A percentile compares a stretch with the other conserved stretches of the same genome.
Evolutionary conservation across 1,140 invertebrate species (phyloP).

Genomic region (Paraescarpia echinospica): DNA sequence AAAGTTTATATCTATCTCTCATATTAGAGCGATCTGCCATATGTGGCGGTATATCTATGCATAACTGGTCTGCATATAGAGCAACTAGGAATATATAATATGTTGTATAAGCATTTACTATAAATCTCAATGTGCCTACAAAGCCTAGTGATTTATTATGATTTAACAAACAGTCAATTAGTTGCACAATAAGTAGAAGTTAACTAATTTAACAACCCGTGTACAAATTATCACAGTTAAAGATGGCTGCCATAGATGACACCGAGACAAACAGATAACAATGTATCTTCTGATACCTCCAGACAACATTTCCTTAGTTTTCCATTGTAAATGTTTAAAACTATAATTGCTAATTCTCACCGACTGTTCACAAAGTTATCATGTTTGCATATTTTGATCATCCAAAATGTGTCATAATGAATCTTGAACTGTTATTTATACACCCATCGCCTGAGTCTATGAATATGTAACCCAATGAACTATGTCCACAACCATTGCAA

Average conservation of each 20-base stretch:
- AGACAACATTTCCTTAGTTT: background rate
- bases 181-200: too few species aligned
- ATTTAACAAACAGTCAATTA: too few species aligned
- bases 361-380: background rate
- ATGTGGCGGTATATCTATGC: too few species aligned
- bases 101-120: too few species aligned
- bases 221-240: background rate
- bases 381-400: background rate
- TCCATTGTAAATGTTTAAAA: background rate
- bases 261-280: background rate
- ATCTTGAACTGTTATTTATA: background rate
- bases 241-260: background rate
- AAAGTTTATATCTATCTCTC: too few species aligned
- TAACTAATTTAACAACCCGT: background rate
- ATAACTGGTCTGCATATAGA: too few species aligned
- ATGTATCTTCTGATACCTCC: background rate
- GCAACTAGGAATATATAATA: too few species aligned
- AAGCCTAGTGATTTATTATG: too few species aligned
- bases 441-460: background rate
- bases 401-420: background rate
- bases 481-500: background rate
- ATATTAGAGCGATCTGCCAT: too few species aligned
- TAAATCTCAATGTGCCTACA: too few species aligned
- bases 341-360: background rate
- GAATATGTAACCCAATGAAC: background rate